These are phyloP conservation scores for Cheilinus undulatus DNA, from an alignment of 2,113 vertebrate species.

Conservation along the genomic window DNA sequence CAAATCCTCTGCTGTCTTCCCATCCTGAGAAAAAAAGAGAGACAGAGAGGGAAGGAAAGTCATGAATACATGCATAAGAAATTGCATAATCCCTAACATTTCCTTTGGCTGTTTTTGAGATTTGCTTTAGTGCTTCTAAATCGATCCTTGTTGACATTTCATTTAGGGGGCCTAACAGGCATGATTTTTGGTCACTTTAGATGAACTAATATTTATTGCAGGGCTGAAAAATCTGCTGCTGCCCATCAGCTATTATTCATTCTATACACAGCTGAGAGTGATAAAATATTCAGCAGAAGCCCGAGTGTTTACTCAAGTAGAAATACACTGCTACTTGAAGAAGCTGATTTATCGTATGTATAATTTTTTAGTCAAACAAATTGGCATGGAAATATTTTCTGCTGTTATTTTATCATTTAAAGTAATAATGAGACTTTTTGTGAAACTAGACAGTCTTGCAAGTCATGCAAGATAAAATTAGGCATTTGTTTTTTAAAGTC, in stretches of 20 bases:
- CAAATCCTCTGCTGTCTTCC: constrained; percentile 94
- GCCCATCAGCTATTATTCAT: too few relatives aligned
- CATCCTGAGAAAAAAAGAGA: constrained; percentile 85
- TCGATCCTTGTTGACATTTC: background rate
- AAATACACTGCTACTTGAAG: too few relatives aligned
- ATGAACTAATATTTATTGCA: too few relatives aligned
- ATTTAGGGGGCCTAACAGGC: background rate
- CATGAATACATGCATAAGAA: constrained; percentile 1
- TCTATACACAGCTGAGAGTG: background rate
- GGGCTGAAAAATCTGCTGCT: too few relatives aligned
- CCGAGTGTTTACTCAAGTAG: background rate
- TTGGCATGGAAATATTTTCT: too few relatives aligned
- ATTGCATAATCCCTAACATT: background rate
- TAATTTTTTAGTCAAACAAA: too few relatives aligned
- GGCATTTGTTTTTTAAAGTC: too few relatives aligned
- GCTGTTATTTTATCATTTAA: too few relatives aligned
- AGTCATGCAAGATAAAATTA: too few relatives aligned
- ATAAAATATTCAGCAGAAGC: background rate
- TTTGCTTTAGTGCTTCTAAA: background rate
- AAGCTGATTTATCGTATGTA: too few relatives aligned
- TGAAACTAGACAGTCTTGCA: too few relatives aligned
- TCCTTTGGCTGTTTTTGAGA: background rate
- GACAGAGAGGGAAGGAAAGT: background rate
- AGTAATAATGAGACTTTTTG: too few relatives aligned
- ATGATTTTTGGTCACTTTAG: background rate